phyloP scores from a whole-genome alignment of 1,140 invertebrate genomes.

The Neotoxoptera formosana region DNA sequence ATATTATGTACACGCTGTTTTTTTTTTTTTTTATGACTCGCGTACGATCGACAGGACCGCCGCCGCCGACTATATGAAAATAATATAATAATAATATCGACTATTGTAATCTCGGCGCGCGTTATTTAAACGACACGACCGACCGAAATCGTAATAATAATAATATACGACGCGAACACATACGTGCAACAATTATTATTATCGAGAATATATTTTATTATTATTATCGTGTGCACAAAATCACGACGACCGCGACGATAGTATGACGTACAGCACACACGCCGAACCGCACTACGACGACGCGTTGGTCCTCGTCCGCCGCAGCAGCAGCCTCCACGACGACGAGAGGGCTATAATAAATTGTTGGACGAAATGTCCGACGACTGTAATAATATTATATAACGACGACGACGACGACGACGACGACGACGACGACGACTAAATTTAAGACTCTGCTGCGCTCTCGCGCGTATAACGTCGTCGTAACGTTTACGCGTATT shows the following conservation, averaged over 20 bases:
- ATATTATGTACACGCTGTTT: not conserved
- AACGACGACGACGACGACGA: not conserved
- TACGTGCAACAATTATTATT: not conserved
- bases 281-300: not conserved
- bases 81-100: not conserved
- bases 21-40: no score
- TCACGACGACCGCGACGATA: no score
- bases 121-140: not conserved
- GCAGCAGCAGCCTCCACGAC: no score
- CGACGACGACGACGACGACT: not conserved
- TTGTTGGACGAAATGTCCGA: not conserved
- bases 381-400: no score
- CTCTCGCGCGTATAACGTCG: no score
- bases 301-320: not conserved
- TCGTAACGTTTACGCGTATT: no score
- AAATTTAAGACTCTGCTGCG: not conserved
- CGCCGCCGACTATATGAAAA: not conserved
- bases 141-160: not conserved
- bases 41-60: not conserved
- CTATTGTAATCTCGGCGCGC: not conserved
- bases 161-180: no score
- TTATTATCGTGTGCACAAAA: no score
- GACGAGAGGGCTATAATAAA: not conserved
- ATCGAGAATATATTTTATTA: no score
- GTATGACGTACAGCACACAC: not conserved